Evolutionary conservation across 2,888 invertebrate genomes (phyloP), one percentile per base, ranked within the genome.

Genomic region (Lapara coniferarum): DNA sequence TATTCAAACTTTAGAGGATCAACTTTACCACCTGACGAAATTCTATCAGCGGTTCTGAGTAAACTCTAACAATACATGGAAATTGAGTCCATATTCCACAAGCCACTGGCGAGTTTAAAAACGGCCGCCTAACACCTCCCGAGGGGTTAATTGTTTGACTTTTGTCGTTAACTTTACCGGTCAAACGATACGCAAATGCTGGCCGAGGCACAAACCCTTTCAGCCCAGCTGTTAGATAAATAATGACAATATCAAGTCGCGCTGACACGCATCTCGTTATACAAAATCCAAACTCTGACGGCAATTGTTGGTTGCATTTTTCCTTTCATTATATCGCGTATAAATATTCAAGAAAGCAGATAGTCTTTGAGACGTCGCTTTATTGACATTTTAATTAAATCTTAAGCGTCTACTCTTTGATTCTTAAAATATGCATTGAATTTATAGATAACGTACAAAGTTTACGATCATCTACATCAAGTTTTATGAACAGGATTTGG

Each of bases 91-190:
- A 71, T 75, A 75, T 76, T 78, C 74, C 74, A 76, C 77, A 76
- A 74, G 77, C 78, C 73, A 75, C 76, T 77, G 77, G 78, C 83
- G 59, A 69, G 68, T 82, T 82, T 77, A 86, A 86, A 86, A 86
- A 84, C 81, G 82, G 77, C 74, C 81, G 75, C 79, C 74, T 81
- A 83, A 82, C 80, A 79, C 77, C 79, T 79, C 81, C 74, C 81
- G 75, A 75, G 82, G 84, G 87, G 85, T 86, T 87, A 89, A 89
- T 88, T 89, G 89, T 89, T 87, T 87, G 86, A 87, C 85, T 89
- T 88, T 83, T 82, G 85, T 84, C 81, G 84, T 83, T 82, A 81
- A 86, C 84, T 83, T 83, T 82, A 77, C 79, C 81, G 79, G 84
- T 81, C 81, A 89, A 84, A 82, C 85, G 85, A 86, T 83, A 84